phyloP scores from a whole-genome alignment of 2,113 vertebrate species.

The Gopherus flavomarginatus region DNA sequence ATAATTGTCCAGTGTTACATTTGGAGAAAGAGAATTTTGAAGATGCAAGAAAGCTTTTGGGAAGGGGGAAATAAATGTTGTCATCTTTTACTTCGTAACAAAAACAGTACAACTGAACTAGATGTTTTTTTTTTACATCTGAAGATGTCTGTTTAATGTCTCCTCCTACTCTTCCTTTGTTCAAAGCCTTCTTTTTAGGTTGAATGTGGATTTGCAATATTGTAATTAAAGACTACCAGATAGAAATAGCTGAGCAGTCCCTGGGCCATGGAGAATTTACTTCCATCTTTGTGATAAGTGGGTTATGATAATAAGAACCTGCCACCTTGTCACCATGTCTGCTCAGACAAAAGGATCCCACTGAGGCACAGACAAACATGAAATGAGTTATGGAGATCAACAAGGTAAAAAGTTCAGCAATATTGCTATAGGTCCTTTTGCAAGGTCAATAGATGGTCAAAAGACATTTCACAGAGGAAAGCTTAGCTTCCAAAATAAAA shows the following conservation, averaged over 20 bases:
- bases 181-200: not conserved
- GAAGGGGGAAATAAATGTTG: not conserved
- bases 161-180: not conserved
- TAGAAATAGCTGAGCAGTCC: not conserved
- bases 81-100: not conserved
- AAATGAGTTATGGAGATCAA: slow-evolving; percentile 45
- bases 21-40: not conserved
- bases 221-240: not conserved
- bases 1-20: not conserved
- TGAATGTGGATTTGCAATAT: accelerated
- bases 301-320: slow-evolving; percentile 45
- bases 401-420: slow-evolving; percentile 68
- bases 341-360: slow-evolving; percentile 56
- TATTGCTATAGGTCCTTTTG: not conserved
- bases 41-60: accelerated
- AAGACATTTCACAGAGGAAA: not conserved
- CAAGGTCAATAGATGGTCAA: slow-evolving; percentile 13
- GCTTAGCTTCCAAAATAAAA: not conserved
- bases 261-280: not conserved
- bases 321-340: slow-evolving; percentile 52
- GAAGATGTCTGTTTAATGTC: not conserved
- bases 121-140: accelerated
- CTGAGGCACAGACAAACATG: slow-evolving; percentile 48
- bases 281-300: not conserved
- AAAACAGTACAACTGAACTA: not conserved